Conservation (phyloP, 2,888 invertebrate species). For the Lasioglossum oenotherae region DNA sequence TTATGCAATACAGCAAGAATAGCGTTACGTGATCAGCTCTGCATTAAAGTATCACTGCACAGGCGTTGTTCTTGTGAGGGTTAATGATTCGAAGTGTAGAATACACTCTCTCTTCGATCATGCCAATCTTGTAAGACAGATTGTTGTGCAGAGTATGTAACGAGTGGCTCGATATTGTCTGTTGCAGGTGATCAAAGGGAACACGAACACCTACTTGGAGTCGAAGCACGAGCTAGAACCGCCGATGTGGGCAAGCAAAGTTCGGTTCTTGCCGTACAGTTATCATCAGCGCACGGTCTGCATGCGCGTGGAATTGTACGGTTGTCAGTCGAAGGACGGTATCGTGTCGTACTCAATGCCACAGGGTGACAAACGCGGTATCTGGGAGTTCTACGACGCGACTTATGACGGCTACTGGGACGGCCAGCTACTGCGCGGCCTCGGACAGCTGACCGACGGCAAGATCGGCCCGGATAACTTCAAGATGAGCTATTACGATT, state of each 20-base stretch:
- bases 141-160: neutral
- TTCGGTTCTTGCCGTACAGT: slow-evolving; percentile 94
- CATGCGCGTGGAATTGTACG: slow-evolving; percentile 96
- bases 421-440: slow-evolving; percentile 90
- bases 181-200: slow-evolving; percentile 91
- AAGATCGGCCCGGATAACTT: slow-evolving; percentile 91
- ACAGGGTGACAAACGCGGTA: slow-evolving; percentile 93
- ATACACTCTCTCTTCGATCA: neutral
- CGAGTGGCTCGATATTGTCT: neutral
- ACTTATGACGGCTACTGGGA: slow-evolving; percentile 95
- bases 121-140: neutral
- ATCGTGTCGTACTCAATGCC: slow-evolving; percentile 95
- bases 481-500: slow-evolving; percentile 87
- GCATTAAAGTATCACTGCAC: too few species aligned
- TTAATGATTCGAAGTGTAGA: neutral
- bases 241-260: slow-evolving; percentile 93
- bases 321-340: slow-evolving; percentile 94
- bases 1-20: too few species aligned
- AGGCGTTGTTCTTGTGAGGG: too few species aligned
- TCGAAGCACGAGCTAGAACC: slow-evolving; percentile 91
- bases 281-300: slow-evolving; percentile 94
- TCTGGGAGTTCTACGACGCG: slow-evolving; percentile 93
- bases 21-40: too few species aligned
- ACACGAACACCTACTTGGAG: slow-evolving; percentile 94
- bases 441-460: slow-evolving; percentile 95